These are phyloP conservation scores for Hololepta plana DNA, from an alignment of 2,888 invertebrate genomes.

Conservation along the genomic window DNA sequence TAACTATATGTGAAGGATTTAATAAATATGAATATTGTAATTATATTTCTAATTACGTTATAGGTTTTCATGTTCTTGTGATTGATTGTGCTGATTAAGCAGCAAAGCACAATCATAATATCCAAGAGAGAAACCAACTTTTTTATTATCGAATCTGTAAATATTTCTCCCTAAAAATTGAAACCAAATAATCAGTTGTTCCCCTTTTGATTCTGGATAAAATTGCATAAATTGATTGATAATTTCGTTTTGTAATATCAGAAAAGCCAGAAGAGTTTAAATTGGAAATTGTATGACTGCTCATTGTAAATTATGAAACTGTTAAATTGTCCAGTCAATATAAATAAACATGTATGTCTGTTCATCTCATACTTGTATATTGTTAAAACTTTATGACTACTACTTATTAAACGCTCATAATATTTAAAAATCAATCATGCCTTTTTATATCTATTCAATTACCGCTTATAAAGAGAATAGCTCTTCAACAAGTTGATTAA, in stretches of 20 bases:
- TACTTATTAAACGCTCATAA: slow-evolving; percentile 23
- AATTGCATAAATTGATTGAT: not conserved
- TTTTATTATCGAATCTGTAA: too few species aligned
- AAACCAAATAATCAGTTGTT: not conserved
- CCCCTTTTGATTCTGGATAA: slow-evolving; percentile 1
- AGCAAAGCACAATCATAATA: too few species aligned
- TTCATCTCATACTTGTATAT: slow-evolving; percentile 29
- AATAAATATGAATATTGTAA: slow-evolving; percentile 6
- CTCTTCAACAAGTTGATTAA: too few species aligned
- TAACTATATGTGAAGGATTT: slow-evolving; percentile 2
- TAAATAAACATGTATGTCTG: slow-evolving; percentile 25
- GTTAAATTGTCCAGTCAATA: slow-evolving; percentile 30
- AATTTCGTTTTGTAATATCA: slow-evolving; percentile 3
- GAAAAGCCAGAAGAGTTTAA: too few species aligned
- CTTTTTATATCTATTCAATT: too few species aligned
- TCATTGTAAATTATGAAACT: slow-evolving; percentile 22
- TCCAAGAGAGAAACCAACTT: too few species aligned
- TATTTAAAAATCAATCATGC: too few species aligned
- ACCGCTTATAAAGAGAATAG: too few species aligned
- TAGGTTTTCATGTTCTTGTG: too few species aligned
- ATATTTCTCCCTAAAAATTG: too few species aligned
- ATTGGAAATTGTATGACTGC: slow-evolving; percentile 22
- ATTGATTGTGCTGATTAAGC: slow-evolving; percentile 6
- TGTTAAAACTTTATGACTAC: slow-evolving; percentile 26
- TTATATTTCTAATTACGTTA: slow-evolving; percentile 7